Percentiles rank a stretch among this genome's conserved stretches.
phyloP scores from a whole-genome alignment of 2,888 invertebrate genomes.

The Andrena camellia region DNA sequence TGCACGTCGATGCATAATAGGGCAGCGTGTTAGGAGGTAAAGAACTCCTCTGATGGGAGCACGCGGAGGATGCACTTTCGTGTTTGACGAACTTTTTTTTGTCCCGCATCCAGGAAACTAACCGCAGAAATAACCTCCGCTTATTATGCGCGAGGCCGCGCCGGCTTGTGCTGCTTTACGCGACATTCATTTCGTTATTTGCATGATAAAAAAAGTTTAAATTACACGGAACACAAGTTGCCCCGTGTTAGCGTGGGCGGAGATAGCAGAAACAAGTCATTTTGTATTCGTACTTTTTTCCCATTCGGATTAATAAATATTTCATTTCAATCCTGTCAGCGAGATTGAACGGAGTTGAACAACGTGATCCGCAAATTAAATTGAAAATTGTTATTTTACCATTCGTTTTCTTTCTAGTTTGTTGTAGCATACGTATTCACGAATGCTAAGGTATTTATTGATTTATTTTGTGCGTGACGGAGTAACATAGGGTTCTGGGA shows the following conservation, averaged over 20 bases:
- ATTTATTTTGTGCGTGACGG: too few species aligned
- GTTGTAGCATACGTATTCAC: too few species aligned
- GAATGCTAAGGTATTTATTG: too few species aligned
- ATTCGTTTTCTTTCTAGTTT: too few species aligned
- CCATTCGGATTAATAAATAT: background rate
- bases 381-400: background rate
- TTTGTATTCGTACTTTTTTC: background rate
- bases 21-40: constrained; percentile 5
- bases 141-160: constrained; percentile 53
- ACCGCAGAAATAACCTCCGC: constrained; percentile 47
- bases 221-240: constrained; percentile 9
- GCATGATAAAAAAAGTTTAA: constrained; percentile 50
- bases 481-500: too few species aligned
- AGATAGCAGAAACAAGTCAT: background rate
- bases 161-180: constrained; percentile 25
- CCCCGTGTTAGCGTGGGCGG: background rate
- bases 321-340: background rate
- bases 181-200: constrained; percentile 46
- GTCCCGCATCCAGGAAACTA: constrained; percentile 19
- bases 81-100: constrained; percentile 58
- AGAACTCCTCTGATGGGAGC: constrained; percentile 23
- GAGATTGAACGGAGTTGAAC: background rate
- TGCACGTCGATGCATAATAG: constrained; percentile 47
- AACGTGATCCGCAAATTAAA: background rate
- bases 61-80: constrained; percentile 29